phyloP scores from a whole-genome alignment of 2,113 vertebrate genomes.

The Lophura nycthemera region DNA sequence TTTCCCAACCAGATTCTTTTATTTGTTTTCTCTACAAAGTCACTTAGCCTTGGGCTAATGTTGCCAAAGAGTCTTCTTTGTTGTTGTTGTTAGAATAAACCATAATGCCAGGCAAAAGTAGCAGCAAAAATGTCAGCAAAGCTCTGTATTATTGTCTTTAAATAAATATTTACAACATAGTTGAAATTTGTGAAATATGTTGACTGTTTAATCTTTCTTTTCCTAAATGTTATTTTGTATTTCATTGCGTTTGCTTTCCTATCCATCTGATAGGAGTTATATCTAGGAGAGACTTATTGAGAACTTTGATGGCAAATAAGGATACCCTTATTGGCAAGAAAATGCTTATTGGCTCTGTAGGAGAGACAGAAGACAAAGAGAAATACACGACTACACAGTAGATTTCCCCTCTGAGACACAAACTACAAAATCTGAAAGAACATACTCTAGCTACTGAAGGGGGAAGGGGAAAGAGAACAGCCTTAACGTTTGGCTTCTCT shows the following conservation, averaged over 20 bases:
- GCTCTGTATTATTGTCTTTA: neutral
- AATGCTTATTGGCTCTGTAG: neutral
- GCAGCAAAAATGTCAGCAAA: neutral
- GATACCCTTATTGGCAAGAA: neutral
- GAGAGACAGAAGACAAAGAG: neutral
- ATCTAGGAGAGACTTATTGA: neutral
- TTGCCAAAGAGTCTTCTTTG: neutral
- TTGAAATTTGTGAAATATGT: neutral
- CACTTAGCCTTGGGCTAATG: neutral
- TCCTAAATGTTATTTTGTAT: neutral
- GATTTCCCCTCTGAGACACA: neutral
- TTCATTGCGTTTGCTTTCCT: neutral
- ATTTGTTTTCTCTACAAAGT: neutral
- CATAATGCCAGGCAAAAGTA: neutral
- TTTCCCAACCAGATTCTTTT: neutral
- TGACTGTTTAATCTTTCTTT: neutral
- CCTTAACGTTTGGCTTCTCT: conserved; percentile 29
- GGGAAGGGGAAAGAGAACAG: neutral
- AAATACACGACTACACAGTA: neutral
- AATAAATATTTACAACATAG: neutral
- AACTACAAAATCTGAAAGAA: neutral
- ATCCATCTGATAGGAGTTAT: neutral
- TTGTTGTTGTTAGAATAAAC: neutral
- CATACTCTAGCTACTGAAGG: neutral
- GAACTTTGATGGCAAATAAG: neutral